Percentiles rank a stretch among this genome's conserved stretches.
phyloP scores from a whole-genome alignment of 1,140 invertebrate species.

The Eulimnadia texana region DNA sequence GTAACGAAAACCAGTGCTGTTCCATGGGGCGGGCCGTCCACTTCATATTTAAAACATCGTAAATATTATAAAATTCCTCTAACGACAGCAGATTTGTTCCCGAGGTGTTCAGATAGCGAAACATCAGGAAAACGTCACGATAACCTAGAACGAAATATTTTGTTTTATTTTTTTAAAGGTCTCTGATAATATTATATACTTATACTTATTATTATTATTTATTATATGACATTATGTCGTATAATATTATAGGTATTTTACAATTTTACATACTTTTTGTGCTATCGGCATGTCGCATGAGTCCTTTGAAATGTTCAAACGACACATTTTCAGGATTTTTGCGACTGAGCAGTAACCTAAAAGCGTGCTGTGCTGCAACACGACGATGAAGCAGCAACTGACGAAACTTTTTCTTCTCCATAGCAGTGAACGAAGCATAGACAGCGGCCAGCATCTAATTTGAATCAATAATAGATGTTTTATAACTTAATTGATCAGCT shows the following conservation, averaged over 20 bases:
- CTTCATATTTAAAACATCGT: conserved; percentile 51
- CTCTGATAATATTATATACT: too few species aligned
- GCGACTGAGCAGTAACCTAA: conserved; percentile 57
- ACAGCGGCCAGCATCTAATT: conserved; percentile 71
- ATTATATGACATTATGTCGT: too few species aligned
- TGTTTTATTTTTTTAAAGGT: too few species aligned
- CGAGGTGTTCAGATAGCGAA: conserved; percentile 57
- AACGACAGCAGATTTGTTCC: conserved; percentile 45
- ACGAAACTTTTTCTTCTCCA: conserved; percentile 75
- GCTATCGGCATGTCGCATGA: conserved; percentile 62
- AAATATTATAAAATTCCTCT: conserved; percentile 64
- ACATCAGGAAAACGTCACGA: conserved; percentile 65
- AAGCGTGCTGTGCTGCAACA: conserved; percentile 66
- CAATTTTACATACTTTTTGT: conserved; percentile 43
- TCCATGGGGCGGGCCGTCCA: conserved; percentile 41
- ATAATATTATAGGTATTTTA: conserved; percentile 2
- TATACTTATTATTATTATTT: too few species aligned
- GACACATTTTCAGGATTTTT: conserved; percentile 45
- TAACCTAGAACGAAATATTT: too few species aligned
- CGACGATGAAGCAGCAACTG: conserved; percentile 70
- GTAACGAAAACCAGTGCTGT: conserved; percentile 61
- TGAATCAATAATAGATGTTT: background rate
- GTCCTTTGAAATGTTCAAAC: conserved; percentile 63
- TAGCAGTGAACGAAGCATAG: conserved; percentile 74
- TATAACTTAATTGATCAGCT: too few species aligned